These are phyloP conservation scores for Chloroceryle inda DNA, from an alignment of 2,797 vertebrate species.

Conservation along the genomic window DNA sequence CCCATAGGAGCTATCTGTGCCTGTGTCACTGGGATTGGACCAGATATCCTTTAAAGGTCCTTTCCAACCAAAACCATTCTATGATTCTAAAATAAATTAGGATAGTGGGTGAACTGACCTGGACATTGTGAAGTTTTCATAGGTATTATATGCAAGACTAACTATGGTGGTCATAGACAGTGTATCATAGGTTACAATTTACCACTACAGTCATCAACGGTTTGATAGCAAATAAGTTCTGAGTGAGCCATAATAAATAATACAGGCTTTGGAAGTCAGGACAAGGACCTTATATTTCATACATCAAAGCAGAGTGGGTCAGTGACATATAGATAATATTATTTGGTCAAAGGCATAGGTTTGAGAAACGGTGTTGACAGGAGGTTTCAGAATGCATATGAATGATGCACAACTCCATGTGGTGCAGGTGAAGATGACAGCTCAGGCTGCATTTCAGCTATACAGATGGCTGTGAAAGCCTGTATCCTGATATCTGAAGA, in stretches of 20 bases:
- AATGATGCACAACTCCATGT: rapidly evolving
- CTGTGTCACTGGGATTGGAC: rapidly evolving
- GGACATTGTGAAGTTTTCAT: background rate
- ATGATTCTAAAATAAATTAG: background rate
- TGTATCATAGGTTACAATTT: background rate
- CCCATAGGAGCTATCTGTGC: background rate
- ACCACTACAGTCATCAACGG: background rate
- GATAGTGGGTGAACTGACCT: background rate
- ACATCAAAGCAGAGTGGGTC: rapidly evolving
- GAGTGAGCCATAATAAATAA: background rate
- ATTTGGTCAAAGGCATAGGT: background rate
- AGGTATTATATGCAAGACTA: background rate
- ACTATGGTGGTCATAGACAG: background rate
- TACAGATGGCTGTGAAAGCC: background rate
- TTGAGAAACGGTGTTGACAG: background rate
- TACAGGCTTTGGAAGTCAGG: background rate
- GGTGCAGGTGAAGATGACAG: background rate
- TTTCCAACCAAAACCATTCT: background rate
- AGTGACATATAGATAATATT: background rate
- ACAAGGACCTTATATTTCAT: background rate
- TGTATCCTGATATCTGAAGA: background rate
- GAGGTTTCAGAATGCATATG: background rate
- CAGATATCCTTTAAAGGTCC: background rate
- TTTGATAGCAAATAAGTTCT: background rate
- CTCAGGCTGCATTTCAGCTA: background rate